Base-by-base conservation (phyloP, 2,113 vertebrate genomes). In the Columbina picui region DNA sequence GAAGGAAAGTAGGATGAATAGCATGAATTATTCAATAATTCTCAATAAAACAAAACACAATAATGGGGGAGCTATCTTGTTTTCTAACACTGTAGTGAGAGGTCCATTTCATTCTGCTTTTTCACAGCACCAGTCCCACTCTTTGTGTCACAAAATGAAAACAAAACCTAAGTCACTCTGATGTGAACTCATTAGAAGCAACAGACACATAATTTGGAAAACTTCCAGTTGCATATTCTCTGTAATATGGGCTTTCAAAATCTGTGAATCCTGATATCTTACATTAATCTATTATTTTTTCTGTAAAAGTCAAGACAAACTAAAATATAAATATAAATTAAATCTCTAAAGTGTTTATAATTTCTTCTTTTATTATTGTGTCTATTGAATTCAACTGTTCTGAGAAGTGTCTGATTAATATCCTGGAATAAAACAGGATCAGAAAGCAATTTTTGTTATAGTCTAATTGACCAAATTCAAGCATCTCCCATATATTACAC, bases 391-490 rank as follows among this genome's bases (percentile, higher is more conserved):
- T 64, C 10, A 84, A 15, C 27, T 68, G 5, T 60, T 81, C 81
- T 82, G 14, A 57, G 64, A 92, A 81, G 23, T 20, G 15, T 68
- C 73, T 71, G 67, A 84, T 84, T 89, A 87, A 85, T 26, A 93
- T 45, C 36, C 63, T 94, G 73, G 32, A 86, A 93, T 61, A 84
- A 90, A 75, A 56, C 19, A 79, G 53, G 56, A 93, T 60, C 53
- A 82, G 65, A 94, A 87, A 90, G 23, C 36, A 68, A 82, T 75
- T 86, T 86, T 76, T 95, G 74, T 90, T 84, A 38, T 21, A 93
- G 60, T 10, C 69, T 70, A 90, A 81, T 39, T 95, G 93, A 95
- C 93, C 93, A 79, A 96, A 57, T 96, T 93, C 63, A 74, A 90
- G 49, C 38, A 80, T 91, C 90, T 92, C 39, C 77, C 74, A 82